A percentile compares a stretch with the other conserved stretches of the same genome.
Evolutionary conservation across 2,888 invertebrate species (phyloP).

Genomic region (Idaea straminata): DNA sequence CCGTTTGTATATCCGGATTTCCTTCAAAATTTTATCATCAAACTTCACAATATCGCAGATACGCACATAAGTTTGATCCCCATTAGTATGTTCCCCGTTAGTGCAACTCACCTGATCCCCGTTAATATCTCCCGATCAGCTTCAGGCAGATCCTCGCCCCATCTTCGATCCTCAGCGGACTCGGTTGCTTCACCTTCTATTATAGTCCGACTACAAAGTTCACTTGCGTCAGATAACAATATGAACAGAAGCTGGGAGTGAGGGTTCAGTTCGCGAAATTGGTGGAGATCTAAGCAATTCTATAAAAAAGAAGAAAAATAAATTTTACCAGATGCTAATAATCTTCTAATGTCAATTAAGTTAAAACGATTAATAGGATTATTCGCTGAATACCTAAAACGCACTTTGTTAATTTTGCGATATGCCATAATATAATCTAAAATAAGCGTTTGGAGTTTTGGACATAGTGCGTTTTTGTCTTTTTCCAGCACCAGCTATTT

Average conservation of each 20-base stretch:
- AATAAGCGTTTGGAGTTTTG: no score
- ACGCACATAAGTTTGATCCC: neutral
- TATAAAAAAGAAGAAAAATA: slow-evolving; percentile 33
- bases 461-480: no score
- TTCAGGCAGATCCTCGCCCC: slow-evolving; percentile 51
- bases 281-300: slow-evolving; percentile 74
- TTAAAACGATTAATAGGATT: no score
- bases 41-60: no score
- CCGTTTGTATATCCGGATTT: no score
- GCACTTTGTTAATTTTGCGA: no score
- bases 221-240: slow-evolving; percentile 52
- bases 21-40: no score
- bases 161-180: slow-evolving; percentile 42
- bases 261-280: slow-evolving; percentile 63
- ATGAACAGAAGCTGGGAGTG: slow-evolving; percentile 65
- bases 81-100: neutral
- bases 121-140: slow-evolving; percentile 45
- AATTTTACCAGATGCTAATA: no score
- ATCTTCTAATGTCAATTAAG: no score
- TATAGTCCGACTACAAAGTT: slow-evolving; percentile 22
- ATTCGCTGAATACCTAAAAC: no score
- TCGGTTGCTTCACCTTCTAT: slow-evolving; percentile 44
- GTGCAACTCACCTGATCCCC: slow-evolving; percentile 25
- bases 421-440: no score
- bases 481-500: no score